A percentile compares a stretch with the other conserved stretches of the same genome.
phyloP scores from a whole-genome alignment of 1,140 invertebrate genomes.

The Cydia pomonella region DNA sequence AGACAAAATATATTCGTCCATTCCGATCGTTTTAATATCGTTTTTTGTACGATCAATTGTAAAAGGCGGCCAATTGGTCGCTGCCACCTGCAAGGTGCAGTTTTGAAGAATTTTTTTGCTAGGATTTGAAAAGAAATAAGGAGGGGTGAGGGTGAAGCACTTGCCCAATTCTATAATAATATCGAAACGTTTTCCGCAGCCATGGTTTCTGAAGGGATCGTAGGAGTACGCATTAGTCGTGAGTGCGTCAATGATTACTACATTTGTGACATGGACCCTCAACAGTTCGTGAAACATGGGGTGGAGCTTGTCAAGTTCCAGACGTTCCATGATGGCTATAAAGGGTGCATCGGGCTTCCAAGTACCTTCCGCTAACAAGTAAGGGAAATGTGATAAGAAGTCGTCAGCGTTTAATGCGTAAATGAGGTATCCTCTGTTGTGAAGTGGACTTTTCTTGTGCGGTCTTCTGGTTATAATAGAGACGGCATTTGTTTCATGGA shows the following conservation, averaged over 20 bases:
- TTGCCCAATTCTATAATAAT: constrained; percentile 39
- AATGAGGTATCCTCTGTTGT: constrained; percentile 33
- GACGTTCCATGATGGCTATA: neutral
- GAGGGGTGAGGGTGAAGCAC: constrained; percentile 33
- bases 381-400: constrained; percentile 23
- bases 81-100: constrained; percentile 49
- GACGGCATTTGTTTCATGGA: neutral
- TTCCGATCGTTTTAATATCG: constrained; percentile 36
- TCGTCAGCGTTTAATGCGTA: neutral
- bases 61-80: constrained; percentile 55
- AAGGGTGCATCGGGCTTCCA: constrained; percentile 36
- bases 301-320: neutral
- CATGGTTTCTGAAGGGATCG: constrained; percentile 57
- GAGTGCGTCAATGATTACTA: constrained; percentile 45
- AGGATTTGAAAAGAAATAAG: constrained; percentile 49
- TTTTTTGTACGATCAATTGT: constrained; percentile 40
- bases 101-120: constrained; percentile 41
- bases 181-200: constrained; percentile 46
- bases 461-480: constrained; percentile 8
- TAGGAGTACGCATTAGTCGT: constrained; percentile 51
- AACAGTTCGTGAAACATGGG: constrained; percentile 40
- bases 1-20: constrained; percentile 54
- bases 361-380: neutral
- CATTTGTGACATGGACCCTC: constrained; percentile 44
- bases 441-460: neutral